phyloP scores from a whole-genome alignment of 2,888 invertebrate genomes.

The Limnephilus lunatus region DNA sequence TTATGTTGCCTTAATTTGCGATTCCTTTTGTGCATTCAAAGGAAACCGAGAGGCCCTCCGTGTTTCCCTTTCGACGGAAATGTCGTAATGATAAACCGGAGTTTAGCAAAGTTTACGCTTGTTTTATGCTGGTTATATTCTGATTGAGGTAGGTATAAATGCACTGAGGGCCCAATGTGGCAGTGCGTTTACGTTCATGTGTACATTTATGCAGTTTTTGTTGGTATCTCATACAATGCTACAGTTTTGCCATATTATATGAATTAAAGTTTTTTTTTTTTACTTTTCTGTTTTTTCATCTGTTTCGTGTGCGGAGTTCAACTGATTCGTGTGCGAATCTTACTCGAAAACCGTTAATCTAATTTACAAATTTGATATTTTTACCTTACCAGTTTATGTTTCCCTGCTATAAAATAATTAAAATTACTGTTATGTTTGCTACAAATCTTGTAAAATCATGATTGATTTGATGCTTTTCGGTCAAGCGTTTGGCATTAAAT shows the following conservation, averaged over 20 bases:
- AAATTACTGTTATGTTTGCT: background rate
- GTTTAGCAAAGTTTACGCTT: background rate
- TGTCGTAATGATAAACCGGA: slow-evolving; percentile 44
- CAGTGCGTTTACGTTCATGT: background rate
- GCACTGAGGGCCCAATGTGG: background rate
- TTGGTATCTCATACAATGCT: background rate
- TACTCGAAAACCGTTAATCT: background rate
- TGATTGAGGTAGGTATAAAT: background rate
- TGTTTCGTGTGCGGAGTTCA: background rate
- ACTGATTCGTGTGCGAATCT: background rate
- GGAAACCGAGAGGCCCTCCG: slow-evolving; percentile 65
- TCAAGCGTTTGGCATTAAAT: too few relatives aligned
- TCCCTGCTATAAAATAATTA: slow-evolving; percentile 8
- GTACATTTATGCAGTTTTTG: background rate
- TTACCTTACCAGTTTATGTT: background rate
- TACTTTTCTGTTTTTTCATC: background rate
- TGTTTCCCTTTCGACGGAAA: slow-evolving; percentile 62
- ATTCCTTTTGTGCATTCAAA: slow-evolving; percentile 66
- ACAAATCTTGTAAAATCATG: too few relatives aligned
- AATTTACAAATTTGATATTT: background rate
- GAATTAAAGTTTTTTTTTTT: background rate
- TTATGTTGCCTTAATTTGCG: slow-evolving; percentile 64
- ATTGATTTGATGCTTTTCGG: too few relatives aligned
- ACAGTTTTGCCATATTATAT: background rate
- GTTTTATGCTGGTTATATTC: background rate